Base-by-base conservation (phyloP, 2,888 invertebrate genomes). In the Nematopogon swammerdamellus region DNA sequence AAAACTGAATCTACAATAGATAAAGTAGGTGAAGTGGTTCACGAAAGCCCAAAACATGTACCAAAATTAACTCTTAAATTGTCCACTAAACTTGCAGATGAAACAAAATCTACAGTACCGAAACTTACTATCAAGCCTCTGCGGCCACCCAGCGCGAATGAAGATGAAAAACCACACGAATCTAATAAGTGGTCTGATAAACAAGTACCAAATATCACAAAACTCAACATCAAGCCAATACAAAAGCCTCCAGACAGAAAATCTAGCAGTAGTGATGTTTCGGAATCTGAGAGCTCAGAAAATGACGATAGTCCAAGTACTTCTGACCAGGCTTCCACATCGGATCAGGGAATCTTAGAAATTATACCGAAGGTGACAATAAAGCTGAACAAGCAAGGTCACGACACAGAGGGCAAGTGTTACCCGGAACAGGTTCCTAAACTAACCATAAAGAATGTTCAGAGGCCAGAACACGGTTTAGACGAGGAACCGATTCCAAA, bases 31-130 rank as follows among this genome's bases (percentile, higher is more conserved):
- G 36, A 14, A 25, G 8, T n/a, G n/a, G 10, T 36, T 3, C 36
- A 36, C 36, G n/a, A 36, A 14, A 36, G 11, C 11, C 49, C 19
- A 45, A 79, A 74, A 63, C 72, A 72, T 54, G 70, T 81, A 48
- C 80, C 81, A 42, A 82, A 81, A 64, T 60, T 81, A 53, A 81
- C 81, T 47, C 80, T 81, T 36, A 80, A 80, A 64, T 59, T 80
- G 51, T 60, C 67, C 36, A 66, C 60, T 55, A 80, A 71, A 60
- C 67, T 65, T 56, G 44, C 60, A 25, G 75, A 76, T 48, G 77
- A 77, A 61, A 58, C 61, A 10, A 76, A 74, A 59, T 64, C 69
- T 46, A 66, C 70, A 48, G 60, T 74, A 55, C 75, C 77, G 29
- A 80, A 77, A 64, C 54, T 80, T 20, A 76, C 75, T 50, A 72